These are phyloP conservation scores for Eupleurogrammus muticus DNA, from an alignment of 2,797 vertebrate genomes.

Conservation along the genomic window DNA sequence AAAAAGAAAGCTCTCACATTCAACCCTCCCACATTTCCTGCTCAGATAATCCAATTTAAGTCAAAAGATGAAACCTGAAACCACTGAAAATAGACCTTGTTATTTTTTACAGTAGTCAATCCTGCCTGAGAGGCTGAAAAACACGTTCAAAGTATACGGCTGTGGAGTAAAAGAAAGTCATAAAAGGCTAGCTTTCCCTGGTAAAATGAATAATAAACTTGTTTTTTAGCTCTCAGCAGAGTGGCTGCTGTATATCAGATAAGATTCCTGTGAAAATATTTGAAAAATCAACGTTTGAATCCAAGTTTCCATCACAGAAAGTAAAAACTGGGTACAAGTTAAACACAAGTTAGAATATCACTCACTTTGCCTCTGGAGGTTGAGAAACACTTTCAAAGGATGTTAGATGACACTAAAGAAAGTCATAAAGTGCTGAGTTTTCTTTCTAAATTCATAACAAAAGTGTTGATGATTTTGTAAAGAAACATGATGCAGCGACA, in stretches of 20 bases:
- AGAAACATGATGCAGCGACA: no score
- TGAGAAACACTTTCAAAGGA: no score
- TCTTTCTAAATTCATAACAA: no score
- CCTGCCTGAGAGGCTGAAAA: background rate
- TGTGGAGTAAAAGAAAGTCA: background rate
- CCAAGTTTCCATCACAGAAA: background rate
- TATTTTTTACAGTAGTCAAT: slow-evolving; percentile 48
- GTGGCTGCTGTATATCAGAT: background rate
- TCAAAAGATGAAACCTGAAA: slow-evolving; percentile 53
- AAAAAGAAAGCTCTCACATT: slow-evolving; percentile 15
- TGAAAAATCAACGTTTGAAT: background rate
- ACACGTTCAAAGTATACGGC: no score
- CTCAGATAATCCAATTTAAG: slow-evolving; percentile 62
- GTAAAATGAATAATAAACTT: slow-evolving; percentile 50
- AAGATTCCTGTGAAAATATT: background rate
- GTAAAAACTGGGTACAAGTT: background rate
- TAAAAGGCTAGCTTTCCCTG: no score
- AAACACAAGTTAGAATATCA: slow-evolving; percentile 20
- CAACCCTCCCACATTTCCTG: slow-evolving; percentile 65
- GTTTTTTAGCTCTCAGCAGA: slow-evolving; percentile 24
- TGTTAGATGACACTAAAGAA: no score
- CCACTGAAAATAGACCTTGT: slow-evolving; percentile 29
- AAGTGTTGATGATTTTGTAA: no score
- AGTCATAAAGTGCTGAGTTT: no score
- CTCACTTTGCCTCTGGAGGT: slow-evolving; percentile 54